Conservation (phyloP, 1,140 invertebrate species). For the Drosophila sproati region DNA sequence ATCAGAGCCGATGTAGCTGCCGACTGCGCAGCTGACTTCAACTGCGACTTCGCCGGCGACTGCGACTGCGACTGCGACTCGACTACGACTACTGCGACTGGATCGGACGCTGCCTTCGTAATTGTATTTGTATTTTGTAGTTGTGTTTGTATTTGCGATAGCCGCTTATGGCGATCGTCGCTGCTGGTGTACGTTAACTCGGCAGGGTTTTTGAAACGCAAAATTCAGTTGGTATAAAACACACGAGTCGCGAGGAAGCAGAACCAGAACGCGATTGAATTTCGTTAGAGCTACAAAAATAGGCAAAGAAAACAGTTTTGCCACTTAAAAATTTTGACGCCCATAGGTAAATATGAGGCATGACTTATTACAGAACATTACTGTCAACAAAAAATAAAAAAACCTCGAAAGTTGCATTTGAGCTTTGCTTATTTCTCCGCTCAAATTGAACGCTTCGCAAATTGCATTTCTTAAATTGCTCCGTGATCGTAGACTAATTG, state of each 20-base stretch:
- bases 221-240: constrained; percentile 78
- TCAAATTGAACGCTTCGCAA: constrained; percentile 8
- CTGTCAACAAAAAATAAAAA: constrained; percentile 15
- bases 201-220: constrained; percentile 78
- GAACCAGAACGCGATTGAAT: constrained; percentile 51
- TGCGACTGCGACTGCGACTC: not conserved
- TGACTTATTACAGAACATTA: constrained; percentile 47
- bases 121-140: constrained; percentile 31
- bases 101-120: constrained; percentile 25
- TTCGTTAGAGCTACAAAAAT: constrained; percentile 39
- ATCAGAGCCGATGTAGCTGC: constrained; percentile 7
- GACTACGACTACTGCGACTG: constrained; percentile 1
- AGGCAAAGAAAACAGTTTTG: constrained; percentile 26
- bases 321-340: constrained; percentile 24
- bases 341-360: constrained; percentile 47
- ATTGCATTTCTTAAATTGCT: constrained; percentile 10
- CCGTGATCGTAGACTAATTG: constrained; percentile 41
- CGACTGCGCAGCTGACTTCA: not conserved
- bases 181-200: constrained; percentile 62
- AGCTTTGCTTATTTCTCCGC: not conserved
- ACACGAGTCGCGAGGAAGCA: constrained; percentile 74
- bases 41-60: constrained; percentile 6
- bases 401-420: constrained; percentile 4
- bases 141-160: constrained; percentile 43
- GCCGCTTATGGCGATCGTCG: constrained; percentile 38